Evolutionary conservation across 2,888 invertebrate genomes (phyloP).

Genomic region (Andricus quercusramuli): DNA sequence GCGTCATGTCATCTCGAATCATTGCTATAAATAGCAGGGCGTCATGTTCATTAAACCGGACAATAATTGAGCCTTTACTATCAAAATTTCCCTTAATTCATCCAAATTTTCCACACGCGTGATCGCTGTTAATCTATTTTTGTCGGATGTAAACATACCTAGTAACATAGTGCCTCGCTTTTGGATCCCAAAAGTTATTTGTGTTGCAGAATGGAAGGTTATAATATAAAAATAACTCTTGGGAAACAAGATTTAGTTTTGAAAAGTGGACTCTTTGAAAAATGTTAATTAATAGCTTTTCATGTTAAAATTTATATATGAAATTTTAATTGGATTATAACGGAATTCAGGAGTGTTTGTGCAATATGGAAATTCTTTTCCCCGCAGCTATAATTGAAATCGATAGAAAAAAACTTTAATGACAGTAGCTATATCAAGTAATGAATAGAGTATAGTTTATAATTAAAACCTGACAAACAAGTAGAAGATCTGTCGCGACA

Average conservation of each 20-base stretch:
- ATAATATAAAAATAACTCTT: background rate
- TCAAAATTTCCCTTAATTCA: background rate
- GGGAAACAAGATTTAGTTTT: background rate
- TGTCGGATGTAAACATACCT: background rate
- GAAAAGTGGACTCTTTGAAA: background rate
- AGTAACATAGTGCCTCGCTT: background rate
- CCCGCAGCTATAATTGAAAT: background rate
- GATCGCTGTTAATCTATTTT: background rate
- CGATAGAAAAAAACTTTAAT: background rate
- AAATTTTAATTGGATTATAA: background rate
- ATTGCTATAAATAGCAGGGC: constrained; percentile 50
- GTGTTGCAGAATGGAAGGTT: background rate
- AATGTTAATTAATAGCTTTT: background rate
- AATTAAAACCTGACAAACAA: constrained; percentile 23
- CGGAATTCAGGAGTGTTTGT: background rate
- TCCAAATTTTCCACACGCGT: background rate
- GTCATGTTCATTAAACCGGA: constrained; percentile 43
- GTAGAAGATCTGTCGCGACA: background rate
- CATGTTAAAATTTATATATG: background rate
- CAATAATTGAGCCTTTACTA: background rate
- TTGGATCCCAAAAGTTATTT: background rate
- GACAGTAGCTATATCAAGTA: background rate
- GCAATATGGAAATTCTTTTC: background rate
- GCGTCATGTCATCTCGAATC: constrained; percentile 49
- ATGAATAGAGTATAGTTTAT: constrained; percentile 13